Evolutionary conservation across 2,797 vertebrate species (phyloP).

Genomic region (Microchirus variegatus): DNA sequence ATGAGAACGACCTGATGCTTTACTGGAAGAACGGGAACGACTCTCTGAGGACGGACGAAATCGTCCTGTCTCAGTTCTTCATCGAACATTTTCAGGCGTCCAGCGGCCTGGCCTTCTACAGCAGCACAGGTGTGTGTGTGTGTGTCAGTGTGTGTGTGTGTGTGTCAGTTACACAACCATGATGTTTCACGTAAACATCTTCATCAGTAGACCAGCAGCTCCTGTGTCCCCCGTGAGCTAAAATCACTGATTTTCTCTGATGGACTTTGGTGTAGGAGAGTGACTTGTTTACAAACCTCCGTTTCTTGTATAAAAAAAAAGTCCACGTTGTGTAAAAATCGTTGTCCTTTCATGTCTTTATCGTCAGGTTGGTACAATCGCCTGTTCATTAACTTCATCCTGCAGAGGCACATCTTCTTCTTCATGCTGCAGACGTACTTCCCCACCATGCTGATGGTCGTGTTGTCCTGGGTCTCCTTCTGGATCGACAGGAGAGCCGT

Average conservation of each 20-base stretch:
- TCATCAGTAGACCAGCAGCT: no score
- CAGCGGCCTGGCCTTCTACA: slow-evolving; percentile 90
- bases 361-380: slow-evolving; percentile 91
- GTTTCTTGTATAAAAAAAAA: no score
- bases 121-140: slow-evolving; percentile 83
- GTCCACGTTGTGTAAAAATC: no score
- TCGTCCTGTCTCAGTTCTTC: slow-evolving; percentile 92
- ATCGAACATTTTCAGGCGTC: slow-evolving; percentile 90
- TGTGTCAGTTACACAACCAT: no score
- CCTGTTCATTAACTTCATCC: slow-evolving; percentile 92
- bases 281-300: neutral
- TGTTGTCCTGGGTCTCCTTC: slow-evolving; percentile 94
- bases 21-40: slow-evolving; percentile 93
- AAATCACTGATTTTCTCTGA: no score
- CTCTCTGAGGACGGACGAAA: slow-evolving; percentile 89
- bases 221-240: no score
- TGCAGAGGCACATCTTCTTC: slow-evolving; percentile 94
- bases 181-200: no score
- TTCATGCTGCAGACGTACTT: slow-evolving; percentile 95
- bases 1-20: slow-evolving; percentile 92
- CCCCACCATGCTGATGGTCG: slow-evolving; percentile 93
- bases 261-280: neutral
- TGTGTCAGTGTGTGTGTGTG: no score
- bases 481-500: slow-evolving; percentile 93
- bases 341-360: neutral